Base-by-base conservation (phyloP, 1,140 invertebrate genomes). In the fruit fly (Drosophila melanogaster) region DNA sequence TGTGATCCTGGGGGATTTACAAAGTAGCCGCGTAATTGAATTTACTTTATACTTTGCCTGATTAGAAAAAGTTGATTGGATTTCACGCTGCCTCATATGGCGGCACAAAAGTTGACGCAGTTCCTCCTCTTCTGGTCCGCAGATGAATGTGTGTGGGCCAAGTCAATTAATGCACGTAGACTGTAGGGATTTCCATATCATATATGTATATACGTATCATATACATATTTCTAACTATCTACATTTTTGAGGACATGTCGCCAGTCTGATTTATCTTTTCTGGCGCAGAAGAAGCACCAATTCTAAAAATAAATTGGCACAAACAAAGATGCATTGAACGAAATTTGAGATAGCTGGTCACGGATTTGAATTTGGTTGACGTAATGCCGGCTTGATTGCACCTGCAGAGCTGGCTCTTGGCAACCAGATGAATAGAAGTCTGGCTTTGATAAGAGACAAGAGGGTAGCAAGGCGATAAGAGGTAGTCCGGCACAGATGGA, bases 11-110 rank as follows among this genome's bases (percentile, higher is more conserved):
- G 30, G 76, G 83, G 79, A 78, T 89, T 84, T 89, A 66, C 76
- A 83, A 87, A 87, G 84, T 87, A 87, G 84, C 84, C 83, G 83
- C 84, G 84, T 87, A 87, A 87, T 87, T 87, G 84, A 87, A 87
- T 87, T 87, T 87, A 89, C 84, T 87, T 87, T 89, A 87, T 87
- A 87, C 84, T 87, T 84, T 79, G 69, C 38, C 76, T 84, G 84
- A 87, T 87, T 87, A 87, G 84, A 89, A 89, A 55, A 79, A 60
- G 71, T 70, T 87, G 84, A 87, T 87, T 87, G 84, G 72, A 87
- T 87, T 87, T 84, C 56, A 58, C 62, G 66, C 64, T 54, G 64
- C 58, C 43, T 46, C 74, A 56, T 40, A 62, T 62, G 54, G 56
- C 41, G 60, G 11, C 12, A 35, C 33, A n/a, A 11, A n/a, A 22